Base-by-base conservation (phyloP, 2,888 invertebrate species). In the Leptinotarsa rubiginosa region DNA sequence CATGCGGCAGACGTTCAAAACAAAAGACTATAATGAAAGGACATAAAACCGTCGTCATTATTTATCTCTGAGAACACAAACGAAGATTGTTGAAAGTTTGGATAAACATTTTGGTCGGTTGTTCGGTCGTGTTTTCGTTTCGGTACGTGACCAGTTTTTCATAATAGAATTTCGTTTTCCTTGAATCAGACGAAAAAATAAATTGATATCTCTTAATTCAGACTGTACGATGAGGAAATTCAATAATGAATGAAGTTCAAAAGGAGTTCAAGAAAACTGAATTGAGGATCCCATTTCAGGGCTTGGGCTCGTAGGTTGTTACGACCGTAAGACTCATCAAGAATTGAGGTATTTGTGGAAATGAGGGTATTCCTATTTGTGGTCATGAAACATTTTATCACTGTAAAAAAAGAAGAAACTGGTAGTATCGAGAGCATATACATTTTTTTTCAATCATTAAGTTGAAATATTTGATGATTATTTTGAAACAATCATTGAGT, bases 21-120 rank as follows among this genome's bases (percentile, higher is more conserved):
- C 76, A 76, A 76, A 72, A 70, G 72, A 69, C 76, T 65, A 22
- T 68, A 70, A 71, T 77, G 77, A 75, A 77, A 73, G 73, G 71
- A 62, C 68, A 75, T 67, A 73, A 74, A 76, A 74, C 72, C 76
- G 59, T 52, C 59, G 73, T 62, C 74, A 73, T 75, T 75, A 77
- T 77, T 77, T 73, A 77, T 75, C 73, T 68, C 56, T 65, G 65
- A 62, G 59, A 76, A 77, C 65, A 77, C 67, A 74, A 73, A 69
- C 69, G 65, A 72, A 74, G 77, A 72, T 72, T 75, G 77, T 70
- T 74, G 54, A 69, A 76, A 74, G 74, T 73, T 72, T 72, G 73
- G 71, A 70, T 75, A 72, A 70, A 72, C 74, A 72, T 68, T 73
- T 69, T 65, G 67, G 64, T 59, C 41, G 65, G 69, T 47, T 74